Conservation (phyloP, 2,797 vertebrate genomes). For the Chiroxiphia lanceolata region DNA sequence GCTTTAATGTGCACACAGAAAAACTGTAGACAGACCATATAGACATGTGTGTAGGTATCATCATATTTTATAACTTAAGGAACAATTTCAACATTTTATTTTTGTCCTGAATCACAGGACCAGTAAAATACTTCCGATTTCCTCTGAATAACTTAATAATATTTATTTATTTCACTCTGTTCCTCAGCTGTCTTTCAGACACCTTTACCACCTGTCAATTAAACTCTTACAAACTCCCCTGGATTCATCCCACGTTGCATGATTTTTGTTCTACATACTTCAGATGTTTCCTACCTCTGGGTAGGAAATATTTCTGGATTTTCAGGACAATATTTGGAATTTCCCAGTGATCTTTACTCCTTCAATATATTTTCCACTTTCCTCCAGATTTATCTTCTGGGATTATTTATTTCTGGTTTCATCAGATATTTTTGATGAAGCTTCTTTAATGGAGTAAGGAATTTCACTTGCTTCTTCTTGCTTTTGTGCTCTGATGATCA, state of each 20-base stretch:
- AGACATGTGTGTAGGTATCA: fast-evolving
- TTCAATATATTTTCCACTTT: neutral
- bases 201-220: neutral
- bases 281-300: fast-evolving
- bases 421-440: neutral
- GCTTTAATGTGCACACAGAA: neutral
- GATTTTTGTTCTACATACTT: neutral
- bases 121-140: neutral
- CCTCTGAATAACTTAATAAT: neutral
- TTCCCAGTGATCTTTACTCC: neutral
- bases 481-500: neutral
- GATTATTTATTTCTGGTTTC: neutral
- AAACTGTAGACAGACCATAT: fast-evolving
- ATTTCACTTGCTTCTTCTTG: neutral
- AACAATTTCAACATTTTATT: neutral
- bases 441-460: neutral
- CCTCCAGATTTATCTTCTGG: neutral
- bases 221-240: neutral
- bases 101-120: neutral
- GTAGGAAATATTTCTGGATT: neutral
- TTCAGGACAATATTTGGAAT: neutral
- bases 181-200: neutral
- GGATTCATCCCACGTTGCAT: neutral
- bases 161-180: neutral
- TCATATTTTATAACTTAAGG: neutral